A percentile compares a stretch with the other conserved stretches of the same genome.
phyloP scores from a whole-genome alignment of 2,797 vertebrate genomes.

The Natrix natrix region DNA sequence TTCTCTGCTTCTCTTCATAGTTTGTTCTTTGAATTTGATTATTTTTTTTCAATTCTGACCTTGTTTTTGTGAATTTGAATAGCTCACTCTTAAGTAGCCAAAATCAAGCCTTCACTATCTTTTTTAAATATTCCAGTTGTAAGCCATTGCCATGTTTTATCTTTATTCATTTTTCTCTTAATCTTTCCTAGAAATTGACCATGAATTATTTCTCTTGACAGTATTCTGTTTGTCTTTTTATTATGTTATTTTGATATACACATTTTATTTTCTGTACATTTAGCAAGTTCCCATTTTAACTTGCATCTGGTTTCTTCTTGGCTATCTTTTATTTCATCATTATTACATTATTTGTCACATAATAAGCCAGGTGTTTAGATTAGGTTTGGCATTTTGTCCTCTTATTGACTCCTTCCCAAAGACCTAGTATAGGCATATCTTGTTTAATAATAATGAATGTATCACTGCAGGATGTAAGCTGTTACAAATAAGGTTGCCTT shows the following conservation, averaged over 20 bases:
- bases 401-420: background rate
- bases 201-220: background rate
- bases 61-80: background rate
- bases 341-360: background rate
- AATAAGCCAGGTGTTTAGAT: background rate
- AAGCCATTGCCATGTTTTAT: background rate
- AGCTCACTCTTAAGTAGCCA: background rate
- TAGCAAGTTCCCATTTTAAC: background rate
- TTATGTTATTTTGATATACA: background rate
- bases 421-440: background rate
- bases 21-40: background rate
- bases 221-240: background rate
- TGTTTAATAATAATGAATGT: background rate
- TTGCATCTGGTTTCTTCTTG: background rate
- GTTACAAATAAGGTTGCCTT: background rate
- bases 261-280: background rate
- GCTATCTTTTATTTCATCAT: background rate
- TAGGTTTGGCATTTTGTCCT: background rate
- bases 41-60: background rate
- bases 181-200: background rate
- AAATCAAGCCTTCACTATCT: background rate
- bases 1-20: background rate
- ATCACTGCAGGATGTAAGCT: background rate
- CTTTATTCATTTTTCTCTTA: background rate
- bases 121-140: background rate